phyloP scores from a whole-genome alignment of 2,888 invertebrate species.

The Pogonocherus hispidulus region DNA sequence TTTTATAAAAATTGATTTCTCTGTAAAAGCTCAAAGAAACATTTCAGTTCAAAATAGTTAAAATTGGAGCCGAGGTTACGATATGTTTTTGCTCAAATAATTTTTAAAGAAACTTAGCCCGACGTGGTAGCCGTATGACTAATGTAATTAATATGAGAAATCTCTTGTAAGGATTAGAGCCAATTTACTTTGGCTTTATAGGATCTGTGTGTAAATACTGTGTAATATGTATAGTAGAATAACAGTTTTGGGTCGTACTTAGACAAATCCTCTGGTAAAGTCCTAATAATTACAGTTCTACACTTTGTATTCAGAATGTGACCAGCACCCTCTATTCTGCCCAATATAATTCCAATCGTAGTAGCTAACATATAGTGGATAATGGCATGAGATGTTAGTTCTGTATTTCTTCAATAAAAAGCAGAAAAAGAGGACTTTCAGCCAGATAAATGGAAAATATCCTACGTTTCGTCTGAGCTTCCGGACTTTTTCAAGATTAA shows the following conservation, averaged over 20 bases:
- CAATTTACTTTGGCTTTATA: slow-evolving; percentile 42
- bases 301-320: slow-evolving; percentile 36
- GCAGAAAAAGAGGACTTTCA: no score
- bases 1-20: no score
- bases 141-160: slow-evolving; percentile 39
- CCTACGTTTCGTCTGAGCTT: no score
- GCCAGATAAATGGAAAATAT: no score
- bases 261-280: slow-evolving; percentile 46
- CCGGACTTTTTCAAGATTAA: no score
- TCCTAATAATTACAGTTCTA: slow-evolving; percentile 46
- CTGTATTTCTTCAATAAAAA: no score
- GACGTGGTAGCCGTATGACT: slow-evolving; percentile 1
- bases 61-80: no score
- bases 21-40: no score
- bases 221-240: slow-evolving; percentile 43
- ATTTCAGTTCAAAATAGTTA: no score
- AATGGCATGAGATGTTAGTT: no score
- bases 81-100: background rate
- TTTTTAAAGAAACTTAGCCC: background rate
- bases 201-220: slow-evolving; percentile 45
- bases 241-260: slow-evolving; percentile 43
- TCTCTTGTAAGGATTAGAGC: slow-evolving; percentile 36
- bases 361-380: background rate
- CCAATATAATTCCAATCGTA: slow-evolving; percentile 22
- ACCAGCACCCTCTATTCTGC: slow-evolving; percentile 4